These are phyloP conservation scores for Philaenus spumarius DNA, from an alignment of 1,140 invertebrate species.

Conservation along the genomic window DNA sequence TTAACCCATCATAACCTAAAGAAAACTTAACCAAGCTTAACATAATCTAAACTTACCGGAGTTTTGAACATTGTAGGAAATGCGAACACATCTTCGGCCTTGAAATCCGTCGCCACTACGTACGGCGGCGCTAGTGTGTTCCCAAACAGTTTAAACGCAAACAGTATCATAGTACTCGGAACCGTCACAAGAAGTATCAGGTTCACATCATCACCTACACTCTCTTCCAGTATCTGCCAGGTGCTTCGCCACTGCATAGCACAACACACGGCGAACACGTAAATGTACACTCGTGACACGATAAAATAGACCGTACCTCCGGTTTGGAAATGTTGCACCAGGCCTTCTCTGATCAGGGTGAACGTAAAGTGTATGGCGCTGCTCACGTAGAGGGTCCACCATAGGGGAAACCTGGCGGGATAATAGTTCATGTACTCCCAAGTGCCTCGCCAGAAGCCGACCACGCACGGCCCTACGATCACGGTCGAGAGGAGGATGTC, in stretches of 20 bases:
- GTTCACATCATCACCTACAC: slow-evolving; percentile 34
- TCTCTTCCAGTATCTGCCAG: slow-evolving; percentile 47
- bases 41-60: slow-evolving; percentile 21
- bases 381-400: slow-evolving; percentile 12
- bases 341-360: slow-evolving; percentile 17
- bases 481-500: slow-evolving; percentile 65
- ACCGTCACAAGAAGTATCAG: slow-evolving; percentile 32
- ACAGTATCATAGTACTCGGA: slow-evolving; percentile 30
- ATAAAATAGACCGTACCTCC: slow-evolving; percentile 7
- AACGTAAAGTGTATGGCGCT: slow-evolving; percentile 17
- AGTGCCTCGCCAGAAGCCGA: slow-evolving; percentile 77
- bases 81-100: slow-evolving; percentile 47
- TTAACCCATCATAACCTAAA: no score
- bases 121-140: slow-evolving; percentile 54
- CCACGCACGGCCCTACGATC: slow-evolving; percentile 67
- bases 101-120: slow-evolving; percentile 47
- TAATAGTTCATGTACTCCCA: slow-evolving; percentile 70
- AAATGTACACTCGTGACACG: slow-evolving; percentile 42
- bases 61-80: slow-evolving; percentile 52
- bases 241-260: slow-evolving; percentile 56
- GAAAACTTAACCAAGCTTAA: no score
- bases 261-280: slow-evolving; percentile 47
- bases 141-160: slow-evolving; percentile 43
- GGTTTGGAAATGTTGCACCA: slow-evolving; percentile 14
- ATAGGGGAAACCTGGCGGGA: slow-evolving; percentile 41